phyloP scores from a whole-genome alignment of 2,888 invertebrate genomes.

The Cecidostiba fungosa region DNA sequence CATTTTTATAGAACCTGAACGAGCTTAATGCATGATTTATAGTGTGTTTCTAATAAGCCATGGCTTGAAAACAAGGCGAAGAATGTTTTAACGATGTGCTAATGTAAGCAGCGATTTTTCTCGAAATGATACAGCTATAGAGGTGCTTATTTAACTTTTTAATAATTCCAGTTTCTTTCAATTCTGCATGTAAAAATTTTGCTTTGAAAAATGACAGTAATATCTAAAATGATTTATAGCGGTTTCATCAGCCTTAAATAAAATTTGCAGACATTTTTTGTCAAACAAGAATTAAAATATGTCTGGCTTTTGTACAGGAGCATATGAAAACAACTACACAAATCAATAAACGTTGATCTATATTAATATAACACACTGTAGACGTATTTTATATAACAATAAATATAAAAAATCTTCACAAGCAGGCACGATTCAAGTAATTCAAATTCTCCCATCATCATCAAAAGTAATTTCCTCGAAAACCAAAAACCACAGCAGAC shows the following conservation, averaged over 20 bases:
- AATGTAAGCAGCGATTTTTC: neutral
- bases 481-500: neutral
- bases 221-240: too few species aligned
- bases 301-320: neutral
- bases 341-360: too few species aligned
- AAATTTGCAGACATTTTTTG: neutral
- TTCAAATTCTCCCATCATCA: neutral
- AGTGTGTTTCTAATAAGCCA: neutral
- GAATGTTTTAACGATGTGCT: neutral
- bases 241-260: neutral
- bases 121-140: neutral
- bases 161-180: too few species aligned
- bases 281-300: neutral
- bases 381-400: too few species aligned
- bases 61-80: neutral
- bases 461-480: too few species aligned
- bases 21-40: constrained; percentile 9
- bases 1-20: neutral
- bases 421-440: neutral
- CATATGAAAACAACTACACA: too few species aligned
- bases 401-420: too few species aligned
- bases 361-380: too few species aligned
- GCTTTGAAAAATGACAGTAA: too few species aligned
- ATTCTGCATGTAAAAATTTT: too few species aligned
- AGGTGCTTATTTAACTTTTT: neutral